phyloP scores from a whole-genome alignment of 2,888 invertebrate species.

The Patella caerulea region DNA sequence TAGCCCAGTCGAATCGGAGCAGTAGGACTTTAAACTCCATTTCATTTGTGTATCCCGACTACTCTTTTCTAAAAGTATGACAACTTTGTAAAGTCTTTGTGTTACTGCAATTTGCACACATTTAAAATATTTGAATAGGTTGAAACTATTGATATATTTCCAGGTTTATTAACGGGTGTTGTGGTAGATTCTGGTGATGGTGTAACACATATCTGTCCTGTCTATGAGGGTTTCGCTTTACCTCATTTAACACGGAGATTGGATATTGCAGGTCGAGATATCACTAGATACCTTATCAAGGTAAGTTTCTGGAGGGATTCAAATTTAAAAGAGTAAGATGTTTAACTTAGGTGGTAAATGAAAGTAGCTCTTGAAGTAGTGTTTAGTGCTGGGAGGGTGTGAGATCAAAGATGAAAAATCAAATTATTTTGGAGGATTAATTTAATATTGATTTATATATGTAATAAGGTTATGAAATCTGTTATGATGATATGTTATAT shows the following conservation, averaged over 20 bases:
- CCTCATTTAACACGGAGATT: constrained; percentile 94
- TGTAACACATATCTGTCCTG: constrained; percentile 99
- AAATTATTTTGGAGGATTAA: no score
- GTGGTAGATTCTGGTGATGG: constrained; percentile 99
- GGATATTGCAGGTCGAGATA: constrained; percentile 98
- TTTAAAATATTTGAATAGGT: neutral
- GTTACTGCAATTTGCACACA: no score
- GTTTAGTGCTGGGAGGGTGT: no score
- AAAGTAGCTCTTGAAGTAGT: no score
- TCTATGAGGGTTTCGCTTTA: constrained; percentile 96
- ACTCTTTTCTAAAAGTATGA: no score
- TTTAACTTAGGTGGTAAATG: no score
- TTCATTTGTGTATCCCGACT: neutral
- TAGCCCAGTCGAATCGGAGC: no score
- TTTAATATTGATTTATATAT: no score
- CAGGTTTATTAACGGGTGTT: constrained; percentile 92
- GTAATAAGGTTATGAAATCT: neutral
- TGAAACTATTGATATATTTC: constrained; percentile 10
- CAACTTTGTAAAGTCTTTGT: no score
- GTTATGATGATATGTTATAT: neutral
- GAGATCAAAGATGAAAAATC: no score
- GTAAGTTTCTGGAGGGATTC: constrained; percentile 70
- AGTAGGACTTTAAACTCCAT: neutral
- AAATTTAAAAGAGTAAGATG: no score
- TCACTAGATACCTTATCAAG: constrained; percentile 97